These are phyloP conservation scores for Parus major DNA, from an alignment of 2,113 vertebrate genomes.

Conservation along the genomic window DNA sequence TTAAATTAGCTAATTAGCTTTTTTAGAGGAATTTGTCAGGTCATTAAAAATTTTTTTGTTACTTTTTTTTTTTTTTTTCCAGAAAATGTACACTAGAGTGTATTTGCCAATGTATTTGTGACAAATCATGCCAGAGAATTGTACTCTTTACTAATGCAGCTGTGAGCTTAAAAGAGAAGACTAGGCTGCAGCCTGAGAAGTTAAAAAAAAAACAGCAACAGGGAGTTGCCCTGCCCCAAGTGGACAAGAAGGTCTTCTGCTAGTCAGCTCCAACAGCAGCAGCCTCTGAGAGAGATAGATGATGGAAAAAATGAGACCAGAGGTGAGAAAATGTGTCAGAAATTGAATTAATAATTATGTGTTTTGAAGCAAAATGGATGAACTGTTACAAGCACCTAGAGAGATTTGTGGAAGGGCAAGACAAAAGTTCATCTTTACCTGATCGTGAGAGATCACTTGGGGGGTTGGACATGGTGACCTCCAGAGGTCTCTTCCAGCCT, in stretches of 20 bases:
- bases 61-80: not conserved
- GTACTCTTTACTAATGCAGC: not conserved
- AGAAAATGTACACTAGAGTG: not conserved
- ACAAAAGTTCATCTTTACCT: not conserved
- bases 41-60: not conserved
- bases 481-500: not conserved
- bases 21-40: not conserved
- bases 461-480: not conserved
- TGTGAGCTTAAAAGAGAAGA: not conserved
- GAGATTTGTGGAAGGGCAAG: not conserved
- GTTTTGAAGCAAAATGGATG: not conserved
- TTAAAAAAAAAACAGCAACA: not conserved
- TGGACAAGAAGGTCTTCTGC: not conserved
- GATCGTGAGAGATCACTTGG: rapidly evolving
- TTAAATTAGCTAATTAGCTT: not conserved
- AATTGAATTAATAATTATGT: not conserved
- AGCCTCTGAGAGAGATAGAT: not conserved
- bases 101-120: not conserved
- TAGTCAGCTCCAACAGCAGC: not conserved
- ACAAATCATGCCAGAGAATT: not conserved
- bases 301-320: not conserved
- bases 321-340: not conserved
- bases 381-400: not conserved
- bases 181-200: not conserved
- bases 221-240: not conserved